A percentile compares a stretch with the other conserved stretches of the same genome.
phyloP scores from a whole-genome alignment of 2,797 vertebrate genomes.

The Avahi laniger region DNA sequence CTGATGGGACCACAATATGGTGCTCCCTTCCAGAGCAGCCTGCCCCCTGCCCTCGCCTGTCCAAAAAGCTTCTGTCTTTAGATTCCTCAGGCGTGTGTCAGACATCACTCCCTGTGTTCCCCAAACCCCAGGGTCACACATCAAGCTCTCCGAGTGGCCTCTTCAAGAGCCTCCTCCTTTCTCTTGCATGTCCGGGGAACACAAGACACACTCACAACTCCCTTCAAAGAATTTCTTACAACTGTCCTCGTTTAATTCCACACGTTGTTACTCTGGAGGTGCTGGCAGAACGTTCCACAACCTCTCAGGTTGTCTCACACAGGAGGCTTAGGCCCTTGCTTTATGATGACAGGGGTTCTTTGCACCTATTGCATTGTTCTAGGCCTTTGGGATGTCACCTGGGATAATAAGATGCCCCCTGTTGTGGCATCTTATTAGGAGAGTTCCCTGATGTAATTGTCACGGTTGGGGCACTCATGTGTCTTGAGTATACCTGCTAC shows the following conservation, averaged over 20 bases:
- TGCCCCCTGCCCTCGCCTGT: background rate
- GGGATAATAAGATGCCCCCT: background rate
- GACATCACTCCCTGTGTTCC: background rate
- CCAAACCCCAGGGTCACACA: background rate
- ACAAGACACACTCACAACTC: background rate
- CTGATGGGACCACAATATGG: too few species aligned
- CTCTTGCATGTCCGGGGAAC: background rate
- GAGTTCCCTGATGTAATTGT: background rate
- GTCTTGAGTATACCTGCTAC: too few species aligned
- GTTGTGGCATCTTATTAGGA: background rate
- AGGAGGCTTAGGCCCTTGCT: background rate
- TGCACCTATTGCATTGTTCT: background rate
- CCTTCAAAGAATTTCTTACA: background rate
- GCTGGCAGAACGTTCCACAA: background rate
- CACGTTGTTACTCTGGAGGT: background rate
- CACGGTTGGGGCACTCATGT: rapidly evolving
- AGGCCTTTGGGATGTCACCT: background rate
- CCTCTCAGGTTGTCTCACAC: background rate
- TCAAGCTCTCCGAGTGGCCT: background rate
- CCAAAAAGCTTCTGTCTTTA: background rate
- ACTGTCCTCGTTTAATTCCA: background rate
- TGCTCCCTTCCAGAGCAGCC: background rate
- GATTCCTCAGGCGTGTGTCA: background rate
- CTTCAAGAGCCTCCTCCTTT: background rate
- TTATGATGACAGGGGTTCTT: background rate